A percentile compares a stretch with the other conserved stretches of the same genome.
These are phyloP conservation scores for Platysternon megacephalum DNA, from an alignment of 2,113 vertebrate species.

Conservation along the genomic window DNA sequence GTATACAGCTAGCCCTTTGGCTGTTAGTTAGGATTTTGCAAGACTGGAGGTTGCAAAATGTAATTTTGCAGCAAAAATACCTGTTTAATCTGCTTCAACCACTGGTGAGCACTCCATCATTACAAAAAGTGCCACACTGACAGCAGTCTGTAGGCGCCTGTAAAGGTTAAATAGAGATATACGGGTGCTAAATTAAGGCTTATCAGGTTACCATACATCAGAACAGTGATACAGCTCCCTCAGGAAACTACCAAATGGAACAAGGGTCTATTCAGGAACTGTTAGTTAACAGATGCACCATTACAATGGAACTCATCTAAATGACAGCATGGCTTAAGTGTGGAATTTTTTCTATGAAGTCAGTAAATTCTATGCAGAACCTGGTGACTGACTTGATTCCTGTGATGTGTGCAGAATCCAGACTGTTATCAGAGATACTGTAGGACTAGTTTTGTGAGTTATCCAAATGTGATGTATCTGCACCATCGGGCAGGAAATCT, in stretches of 20 bases:
- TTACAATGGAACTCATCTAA: slow-evolving; percentile 67
- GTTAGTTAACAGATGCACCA: slow-evolving; percentile 68
- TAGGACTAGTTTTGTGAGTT: slow-evolving; percentile 17
- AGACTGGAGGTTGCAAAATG: slow-evolving; percentile 9
- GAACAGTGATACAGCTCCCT: slow-evolving; percentile 69
- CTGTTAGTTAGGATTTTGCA: slow-evolving; percentile 23
- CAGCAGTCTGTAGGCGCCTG: neutral
- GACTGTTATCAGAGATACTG: slow-evolving; percentile 31
- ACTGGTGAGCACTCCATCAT: slow-evolving; percentile 12
- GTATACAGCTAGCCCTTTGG: slow-evolving; percentile 33
- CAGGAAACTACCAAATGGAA: slow-evolving; percentile 72
- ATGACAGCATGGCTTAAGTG: slow-evolving; percentile 72
- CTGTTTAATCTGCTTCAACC: slow-evolving; percentile 40
- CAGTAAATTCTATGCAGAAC: slow-evolving; percentile 39
- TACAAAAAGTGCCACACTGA: slow-evolving; percentile 26
- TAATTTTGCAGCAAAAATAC: slow-evolving; percentile 18
- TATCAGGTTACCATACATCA: slow-evolving; percentile 71
- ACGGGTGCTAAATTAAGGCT: slow-evolving; percentile 73
- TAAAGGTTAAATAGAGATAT: slow-evolving; percentile 63
- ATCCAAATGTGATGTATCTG: neutral
- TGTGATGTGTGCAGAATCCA: neutral
- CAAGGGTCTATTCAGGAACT: slow-evolving; percentile 72
- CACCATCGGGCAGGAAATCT: neutral
- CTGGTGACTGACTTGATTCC: slow-evolving; percentile 29
- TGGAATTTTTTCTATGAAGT: slow-evolving; percentile 62